Percentiles rank a stretch among this genome's conserved stretches.
Evolutionary conservation across 2,113 vertebrate species (phyloP).

Genomic region (Daboia siamensis): DNA sequence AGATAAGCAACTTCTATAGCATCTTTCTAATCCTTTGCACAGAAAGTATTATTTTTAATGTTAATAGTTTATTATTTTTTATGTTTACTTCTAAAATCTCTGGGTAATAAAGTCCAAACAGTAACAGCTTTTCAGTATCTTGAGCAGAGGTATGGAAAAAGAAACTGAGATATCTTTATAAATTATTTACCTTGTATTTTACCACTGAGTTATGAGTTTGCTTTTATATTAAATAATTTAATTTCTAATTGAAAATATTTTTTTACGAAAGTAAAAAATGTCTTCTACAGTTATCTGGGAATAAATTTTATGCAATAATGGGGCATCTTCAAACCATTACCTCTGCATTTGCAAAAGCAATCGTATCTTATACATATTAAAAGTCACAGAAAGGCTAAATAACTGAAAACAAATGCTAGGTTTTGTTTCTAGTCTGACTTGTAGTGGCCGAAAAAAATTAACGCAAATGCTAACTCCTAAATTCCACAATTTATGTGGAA

Average conservation of each 20-base stretch:
- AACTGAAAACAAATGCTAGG: background rate
- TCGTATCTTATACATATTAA: background rate
- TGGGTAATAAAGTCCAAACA: background rate
- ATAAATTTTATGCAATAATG: background rate
- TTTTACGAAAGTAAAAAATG: background rate
- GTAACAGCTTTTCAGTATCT: background rate
- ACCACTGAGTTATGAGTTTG: background rate
- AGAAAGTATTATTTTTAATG: background rate
- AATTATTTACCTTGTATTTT: background rate
- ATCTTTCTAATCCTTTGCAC: background rate
- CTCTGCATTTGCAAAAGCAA: background rate
- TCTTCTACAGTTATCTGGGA: background rate
- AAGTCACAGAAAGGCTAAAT: background rate
- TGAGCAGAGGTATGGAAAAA: background rate
- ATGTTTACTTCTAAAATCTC: background rate
- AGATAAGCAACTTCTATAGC: accelerated
- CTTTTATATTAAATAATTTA: background rate
- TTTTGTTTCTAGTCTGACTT: background rate
- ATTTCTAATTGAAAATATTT: background rate
- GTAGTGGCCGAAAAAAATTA: background rate
- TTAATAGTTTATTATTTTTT: background rate
- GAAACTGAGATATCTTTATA: background rate
- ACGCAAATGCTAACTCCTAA: background rate
- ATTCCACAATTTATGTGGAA: no score
- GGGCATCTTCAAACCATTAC: background rate